Evolutionary conservation across 2,888 invertebrate genomes (phyloP), one percentile per base, ranked within the genome.

Genomic region (Athripsodes cinereus): DNA sequence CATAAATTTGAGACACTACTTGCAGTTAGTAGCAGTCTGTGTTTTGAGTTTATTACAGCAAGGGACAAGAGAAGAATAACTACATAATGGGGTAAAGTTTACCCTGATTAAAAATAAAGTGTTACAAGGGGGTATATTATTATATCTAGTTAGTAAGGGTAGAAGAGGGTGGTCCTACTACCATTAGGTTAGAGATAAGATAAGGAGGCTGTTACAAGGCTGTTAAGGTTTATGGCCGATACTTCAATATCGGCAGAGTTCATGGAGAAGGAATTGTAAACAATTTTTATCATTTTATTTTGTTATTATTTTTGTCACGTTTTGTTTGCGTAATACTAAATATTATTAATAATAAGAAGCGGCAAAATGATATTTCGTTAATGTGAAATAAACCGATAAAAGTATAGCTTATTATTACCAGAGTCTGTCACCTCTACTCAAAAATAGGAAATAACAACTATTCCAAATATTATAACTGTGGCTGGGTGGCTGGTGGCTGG

Each of bases 31-130:
- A 8, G 40, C 40, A 40, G 8, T 40, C 40, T 5, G 40, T 40
- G 40, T 40, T 40, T n/a, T 40, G n/a, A 40, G 40, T 40, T 40
- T 40, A 40, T 40, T 40, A 40, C 40, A n/a, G n/a, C n/a, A n/a
- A 40, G 40, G 40, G 40, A 40, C 40, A n/a, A n/a, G 40, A 55
- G 50, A 55, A 35, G 47, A 50, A 55, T 55, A 22, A 40, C 35
- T n/a, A 2, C 13, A 16, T 11, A 22, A 35, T 22, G 22, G 22
- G 50, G 40, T 34, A 19, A 55, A 52, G 52, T 59, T 55, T 44
- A 16, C 61, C 44, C 54, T 59, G 62, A 62, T 62, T 62, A 62
- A 62, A 62, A 62, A 62, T 59, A 62, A 62, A 59, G 55, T 59
- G 53, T 57, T 53, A 61, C 55, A 57, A 57, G 54, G 53, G 53